Conservation (phyloP, 2,888 invertebrate species). For the Tortrix viridana region DNA sequence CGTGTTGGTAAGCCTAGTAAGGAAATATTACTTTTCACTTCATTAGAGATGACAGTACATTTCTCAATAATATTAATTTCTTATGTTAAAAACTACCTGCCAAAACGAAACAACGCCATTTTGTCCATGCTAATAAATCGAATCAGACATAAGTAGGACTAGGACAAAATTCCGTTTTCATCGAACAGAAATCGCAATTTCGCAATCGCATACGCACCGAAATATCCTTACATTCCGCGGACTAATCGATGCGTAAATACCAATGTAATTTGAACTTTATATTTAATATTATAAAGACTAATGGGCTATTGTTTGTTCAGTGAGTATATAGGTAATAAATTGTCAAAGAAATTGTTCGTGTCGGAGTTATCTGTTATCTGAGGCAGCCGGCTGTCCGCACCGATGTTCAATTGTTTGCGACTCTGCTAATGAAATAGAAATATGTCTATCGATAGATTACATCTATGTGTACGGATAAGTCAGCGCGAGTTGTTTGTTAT, state of each 20-base stretch:
- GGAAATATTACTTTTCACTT: no score
- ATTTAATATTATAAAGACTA: conserved; percentile 6
- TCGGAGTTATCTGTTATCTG: conserved; percentile 26
- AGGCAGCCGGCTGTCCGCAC: conserved; percentile 12
- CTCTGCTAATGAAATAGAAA: conserved; percentile 40
- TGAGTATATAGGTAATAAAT: conserved; percentile 26
- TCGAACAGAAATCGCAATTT: conserved; percentile 18
- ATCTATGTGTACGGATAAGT: conserved; percentile 6
- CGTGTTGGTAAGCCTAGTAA: no score
- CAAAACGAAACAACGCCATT: no score
- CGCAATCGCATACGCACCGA: conserved; percentile 26
- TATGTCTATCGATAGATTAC: conserved; percentile 17
- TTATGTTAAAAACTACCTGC: no score
- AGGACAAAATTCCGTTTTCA: conserved; percentile 19
- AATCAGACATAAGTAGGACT: conserved; percentile 4
- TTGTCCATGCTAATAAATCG: neutral
- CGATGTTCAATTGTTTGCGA: conserved; percentile 38
- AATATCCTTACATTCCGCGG: conserved; percentile 32
- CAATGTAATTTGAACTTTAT: conserved; percentile 15
- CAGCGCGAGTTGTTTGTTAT: neutral
- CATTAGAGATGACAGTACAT: no score
- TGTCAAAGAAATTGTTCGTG: conserved; percentile 37
- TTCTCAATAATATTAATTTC: no score
- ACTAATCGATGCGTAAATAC: conserved; percentile 30
- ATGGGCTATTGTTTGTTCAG: conserved; percentile 26